Conservation (phyloP, 2,797 vertebrate genomes). For the Oreochromis mossambicus region DNA sequence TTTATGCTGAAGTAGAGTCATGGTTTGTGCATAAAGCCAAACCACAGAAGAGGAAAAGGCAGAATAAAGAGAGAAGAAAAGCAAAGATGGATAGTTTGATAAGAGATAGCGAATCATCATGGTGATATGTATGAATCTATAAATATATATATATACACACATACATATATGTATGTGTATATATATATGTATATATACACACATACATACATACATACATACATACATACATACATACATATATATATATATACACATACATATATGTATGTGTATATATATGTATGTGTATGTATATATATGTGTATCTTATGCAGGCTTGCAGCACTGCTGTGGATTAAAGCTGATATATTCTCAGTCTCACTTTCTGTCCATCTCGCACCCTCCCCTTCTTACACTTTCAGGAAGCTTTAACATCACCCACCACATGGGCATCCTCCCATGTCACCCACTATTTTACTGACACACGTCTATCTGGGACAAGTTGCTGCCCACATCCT, state of each 20-base stretch:
- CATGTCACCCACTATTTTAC: conserved; percentile 51
- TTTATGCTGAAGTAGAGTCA: background rate
- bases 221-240: too few relatives aligned
- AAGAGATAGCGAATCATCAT: background rate
- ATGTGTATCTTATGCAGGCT: background rate
- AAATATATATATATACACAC: background rate
- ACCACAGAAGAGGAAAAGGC: background rate
- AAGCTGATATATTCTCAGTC: background rate
- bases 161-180: background rate
- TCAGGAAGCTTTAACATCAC: conserved; percentile 69
- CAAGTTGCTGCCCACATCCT: conserved; percentile 58
- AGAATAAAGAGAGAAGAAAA: background rate
- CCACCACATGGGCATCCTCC: conserved; percentile 44
- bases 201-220: background rate
- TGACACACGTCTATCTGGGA: conserved; percentile 68
- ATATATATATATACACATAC: background rate
- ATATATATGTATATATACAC: fast-evolving
- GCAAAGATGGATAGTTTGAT: background rate
- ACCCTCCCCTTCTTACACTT: conserved; percentile 39
- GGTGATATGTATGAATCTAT: background rate
- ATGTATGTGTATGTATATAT: background rate
- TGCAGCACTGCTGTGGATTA: background rate
- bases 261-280: fast-evolving
- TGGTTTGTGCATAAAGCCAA: background rate
- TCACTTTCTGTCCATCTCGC: background rate